These are phyloP conservation scores for Tetranychus truncatus DNA, from an alignment of 2,888 invertebrate species.

Conservation along the genomic window DNA sequence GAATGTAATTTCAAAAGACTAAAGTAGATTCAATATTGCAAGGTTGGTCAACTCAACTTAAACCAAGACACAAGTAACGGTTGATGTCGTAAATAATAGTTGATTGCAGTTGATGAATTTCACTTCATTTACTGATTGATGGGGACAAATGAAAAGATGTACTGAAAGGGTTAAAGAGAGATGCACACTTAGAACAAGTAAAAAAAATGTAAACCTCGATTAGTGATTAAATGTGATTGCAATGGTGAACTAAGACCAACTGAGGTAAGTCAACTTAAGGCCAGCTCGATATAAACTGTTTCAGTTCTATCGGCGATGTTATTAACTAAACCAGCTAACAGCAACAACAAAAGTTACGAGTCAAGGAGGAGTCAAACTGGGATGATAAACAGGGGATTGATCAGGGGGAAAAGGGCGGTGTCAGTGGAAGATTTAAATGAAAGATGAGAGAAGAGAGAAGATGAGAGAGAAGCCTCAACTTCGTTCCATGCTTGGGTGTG, in stretches of 20 bases:
- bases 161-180: too few species aligned
- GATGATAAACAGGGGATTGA: neutral
- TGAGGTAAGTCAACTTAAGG: neutral
- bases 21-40: too few species aligned
- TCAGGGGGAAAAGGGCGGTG: neutral
- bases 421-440: neutral
- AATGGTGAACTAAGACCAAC: neutral
- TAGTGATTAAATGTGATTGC: too few species aligned
- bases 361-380: neutral
- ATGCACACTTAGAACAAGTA: too few species aligned
- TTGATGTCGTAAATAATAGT: neutral
- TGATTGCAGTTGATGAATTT: neutral
- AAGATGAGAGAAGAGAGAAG: neutral
- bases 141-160: too few species aligned
- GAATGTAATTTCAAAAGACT: neutral
- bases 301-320: neutral
- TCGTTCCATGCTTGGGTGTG: neutral
- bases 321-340: neutral
- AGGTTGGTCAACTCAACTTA: too few species aligned
- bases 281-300: neutral
- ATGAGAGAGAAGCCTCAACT: neutral
- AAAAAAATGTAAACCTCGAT: too few species aligned
- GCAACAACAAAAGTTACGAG: neutral
- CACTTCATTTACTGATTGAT: too few species aligned
- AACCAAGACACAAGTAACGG: neutral